Conservation (phyloP, 2,797 vertebrate species). For the Anableps anableps region DNA sequence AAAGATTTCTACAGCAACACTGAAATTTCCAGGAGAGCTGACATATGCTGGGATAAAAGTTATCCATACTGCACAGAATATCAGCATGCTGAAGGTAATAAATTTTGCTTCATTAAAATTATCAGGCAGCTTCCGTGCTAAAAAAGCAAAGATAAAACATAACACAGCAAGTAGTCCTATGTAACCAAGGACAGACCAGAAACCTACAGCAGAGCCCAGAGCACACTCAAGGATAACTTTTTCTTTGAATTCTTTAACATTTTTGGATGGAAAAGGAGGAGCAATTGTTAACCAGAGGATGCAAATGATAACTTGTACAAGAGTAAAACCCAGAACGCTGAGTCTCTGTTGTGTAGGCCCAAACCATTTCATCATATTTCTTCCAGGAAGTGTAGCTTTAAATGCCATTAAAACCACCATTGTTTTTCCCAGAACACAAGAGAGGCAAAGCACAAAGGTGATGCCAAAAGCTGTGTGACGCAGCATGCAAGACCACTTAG, state of each 20-base stretch:
- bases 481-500: slow-evolving; percentile 84
- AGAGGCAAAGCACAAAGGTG: slow-evolving; percentile 81
- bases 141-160: slow-evolving; percentile 78
- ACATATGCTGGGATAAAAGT: slow-evolving; percentile 84
- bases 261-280: slow-evolving; percentile 77
- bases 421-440: slow-evolving; percentile 82
- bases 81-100: slow-evolving; percentile 83
- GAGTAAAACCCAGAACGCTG: slow-evolving; percentile 76
- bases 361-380: slow-evolving; percentile 79
- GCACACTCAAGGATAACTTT: slow-evolving; percentile 80
- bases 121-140: slow-evolving; percentile 78
- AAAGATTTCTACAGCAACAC: slow-evolving; percentile 83
- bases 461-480: slow-evolving; percentile 82
- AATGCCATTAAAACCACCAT: slow-evolving; percentile 83
- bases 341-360: slow-evolving; percentile 79
- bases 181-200: slow-evolving; percentile 81
- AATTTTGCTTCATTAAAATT: slow-evolving; percentile 82
- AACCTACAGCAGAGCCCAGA: slow-evolving; percentile 73
- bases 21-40: slow-evolving; percentile 82
- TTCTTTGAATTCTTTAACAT: slow-evolving; percentile 70
- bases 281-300: slow-evolving; percentile 74
- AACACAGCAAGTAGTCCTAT: slow-evolving; percentile 77
- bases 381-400: slow-evolving; percentile 76
- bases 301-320: slow-evolving; percentile 79
- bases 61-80: slow-evolving; percentile 82